Evolutionary conservation across 2,113 vertebrate genomes (phyloP), one percentile per base, ranked within the genome.

Genomic region (Tachuris rubrigastra): DNA sequence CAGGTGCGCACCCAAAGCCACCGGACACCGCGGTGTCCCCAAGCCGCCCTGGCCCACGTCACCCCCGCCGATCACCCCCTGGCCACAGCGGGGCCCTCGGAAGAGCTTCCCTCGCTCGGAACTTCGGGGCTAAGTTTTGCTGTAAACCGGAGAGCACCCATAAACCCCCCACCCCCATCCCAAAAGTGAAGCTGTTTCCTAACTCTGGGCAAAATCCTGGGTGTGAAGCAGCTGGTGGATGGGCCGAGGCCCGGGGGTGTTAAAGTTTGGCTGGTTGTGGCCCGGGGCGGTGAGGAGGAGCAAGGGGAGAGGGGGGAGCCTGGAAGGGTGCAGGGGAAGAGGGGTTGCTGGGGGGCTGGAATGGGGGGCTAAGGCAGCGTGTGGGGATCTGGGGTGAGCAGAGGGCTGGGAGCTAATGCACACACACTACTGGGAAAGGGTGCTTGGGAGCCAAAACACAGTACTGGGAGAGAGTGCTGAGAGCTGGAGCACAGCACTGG

Each of bases 101-200:
- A 6, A 30, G 42, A 0, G 20, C 28, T 59, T 8, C 19, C n/a
- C 71, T 65, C 10, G 3, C 31, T 2, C 8, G 1, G 67, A 62
- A 27, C 31, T 35, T 8, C 15, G 6, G 27, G 59, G 33, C 27
- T 35, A 2, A 15, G 39, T 7, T 37, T 14, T 8, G 21, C 28
- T 5, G 31, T 5, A 0, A 60, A 46, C 1, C 2, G 52, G 2
- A 60, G 41, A 44, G 74, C 47, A 30, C 14, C 5, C 85, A 4
- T 2, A 25, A 72, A 3, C 47, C 66, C 16, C 15, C 16, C n/a
- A 9, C 4, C 17, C 4, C 22, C 49, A 2, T 5, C 3, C 9
- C 18, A 6, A 18, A 63, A 59, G 37, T 2, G 44, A 73, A 10
- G 79, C n/a, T 2, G 35, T 6, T 91, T 47, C 67, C 41, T 3